Base-by-base conservation (phyloP, 2,888 invertebrate genomes). In the Napeogenes inachia region DNA sequence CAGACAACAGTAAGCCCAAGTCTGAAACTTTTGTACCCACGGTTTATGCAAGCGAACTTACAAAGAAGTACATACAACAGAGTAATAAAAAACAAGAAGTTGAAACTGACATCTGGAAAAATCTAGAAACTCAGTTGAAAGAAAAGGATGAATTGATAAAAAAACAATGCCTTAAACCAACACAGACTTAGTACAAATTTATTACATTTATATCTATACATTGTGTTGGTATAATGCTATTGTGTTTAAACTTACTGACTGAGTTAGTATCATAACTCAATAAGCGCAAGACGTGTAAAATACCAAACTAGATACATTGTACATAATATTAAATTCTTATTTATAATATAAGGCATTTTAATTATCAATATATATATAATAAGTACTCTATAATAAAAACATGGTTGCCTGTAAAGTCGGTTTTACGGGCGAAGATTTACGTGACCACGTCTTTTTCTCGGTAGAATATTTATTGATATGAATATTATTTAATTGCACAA, bases 11-110 rank as follows among this genome's bases (percentile, higher is more conserved):
- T n/a, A 64, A 62, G 8, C 45, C 42, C 4, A 55, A 58, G 33
- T 45, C 53, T 0, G 13, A 45, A 0, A 53, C 56, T 6, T 73
- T 66, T 30, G 54, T 68, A 0, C 73, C 74, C 2, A 66, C 73
- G 2, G 54, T 56, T 0, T 71, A 68, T 45, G 73, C 72, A 2
- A 59, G 50, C n/a, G 69, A 72, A 57, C 47, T 74, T 2, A 57
- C 62, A 0, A 62, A 68, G 30, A 69, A 60, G 35, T 73, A 69
- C 35, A 62, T 59, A 54, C 67, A 69, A 38, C 59, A 63, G 0
- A 61, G 35, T 6, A 68, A 66, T 56, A 33, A 54, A 3, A 63
- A 47, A 13, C 59, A 66, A 13, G 45, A 56, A 2, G 6, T 30
- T 0, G n/a, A 54, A 32, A 54, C 66, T 56, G 54, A 68, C 55